Base-by-base conservation (phyloP, 2,888 invertebrate genomes). In the Chesias legatella region DNA sequence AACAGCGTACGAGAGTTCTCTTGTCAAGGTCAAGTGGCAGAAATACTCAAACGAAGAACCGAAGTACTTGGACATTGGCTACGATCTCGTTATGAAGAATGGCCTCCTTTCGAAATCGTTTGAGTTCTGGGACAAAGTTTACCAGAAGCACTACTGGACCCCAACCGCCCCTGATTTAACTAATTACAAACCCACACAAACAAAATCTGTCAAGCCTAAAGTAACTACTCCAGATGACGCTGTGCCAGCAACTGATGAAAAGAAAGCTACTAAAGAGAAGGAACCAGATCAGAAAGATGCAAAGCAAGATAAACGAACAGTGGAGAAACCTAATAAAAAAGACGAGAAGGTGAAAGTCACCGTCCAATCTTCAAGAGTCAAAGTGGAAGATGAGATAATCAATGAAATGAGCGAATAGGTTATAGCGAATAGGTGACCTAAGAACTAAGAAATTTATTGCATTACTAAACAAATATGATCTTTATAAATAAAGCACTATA, bases 71-170 rank as follows among this genome's bases (percentile, higher is more conserved):
- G 67, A 78, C 25, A 79, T 88, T n/a, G 65, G 70, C 13, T 60
- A 56, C 17, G 65, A 65, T 23, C 48, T 79, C 10, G 59, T 63
- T 33, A 60, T 75, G 48, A 78, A 70, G 38, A 72, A 65, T 20
- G 60, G 75, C 48, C 57, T 78, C 1, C 76, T 82, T 8, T 53
- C 49, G 30, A 65, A 78, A 7, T 66, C 56, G 8, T 83, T 64
- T 43, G 45, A 61, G 6, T 75, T 85, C 35, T 88, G 86, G 86
- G 61, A 79, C 43, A 67, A 64, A 47, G 58, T 75, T 7, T 88
- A 88, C 48, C 60, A 72, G 4, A 79, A 75, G 30, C 60, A 79
- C 60, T 74, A 83, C 34, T 82, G 79, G 80, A 72, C 60, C 20
- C 83, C 86, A 3, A 63, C 48, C 13, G 50, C 72, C 5, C 62